phyloP scores from a whole-genome alignment of 2,888 invertebrate species.

The Acronicta alni region DNA sequence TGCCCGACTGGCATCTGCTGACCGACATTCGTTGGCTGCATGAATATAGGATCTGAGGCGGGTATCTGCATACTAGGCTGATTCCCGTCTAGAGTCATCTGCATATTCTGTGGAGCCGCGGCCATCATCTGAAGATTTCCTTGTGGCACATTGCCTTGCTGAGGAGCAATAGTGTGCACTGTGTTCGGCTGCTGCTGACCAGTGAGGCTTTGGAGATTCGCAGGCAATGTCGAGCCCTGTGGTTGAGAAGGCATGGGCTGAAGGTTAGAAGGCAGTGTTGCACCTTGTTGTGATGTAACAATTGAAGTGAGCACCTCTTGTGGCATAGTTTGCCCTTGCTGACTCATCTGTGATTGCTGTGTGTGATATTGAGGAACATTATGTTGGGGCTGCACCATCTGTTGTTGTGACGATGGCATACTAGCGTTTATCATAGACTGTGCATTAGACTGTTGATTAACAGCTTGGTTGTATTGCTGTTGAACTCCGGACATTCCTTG shows the following conservation, averaged over 20 bases:
- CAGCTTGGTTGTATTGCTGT: constrained; percentile 87
- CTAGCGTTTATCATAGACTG: constrained; percentile 84
- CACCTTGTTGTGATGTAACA: constrained; percentile 86
- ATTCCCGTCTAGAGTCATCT: constrained; percentile 88
- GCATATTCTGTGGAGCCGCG: constrained; percentile 86
- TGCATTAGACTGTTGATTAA: constrained; percentile 82
- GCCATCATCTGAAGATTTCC: constrained; percentile 90
- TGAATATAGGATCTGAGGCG: constrained; percentile 86
- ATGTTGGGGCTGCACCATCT: constrained; percentile 86
- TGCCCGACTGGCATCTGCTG: constrained; percentile 83
- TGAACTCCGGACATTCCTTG: constrained; percentile 85
- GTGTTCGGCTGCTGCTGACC: constrained; percentile 84
- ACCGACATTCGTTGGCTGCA: constrained; percentile 82
- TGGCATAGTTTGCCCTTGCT: constrained; percentile 85
- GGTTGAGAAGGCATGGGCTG: constrained; percentile 84
- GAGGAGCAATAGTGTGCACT: constrained; percentile 83
- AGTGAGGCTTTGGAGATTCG: constrained; percentile 87
- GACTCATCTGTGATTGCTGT: constrained; percentile 85
- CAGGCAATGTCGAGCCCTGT: constrained; percentile 90
- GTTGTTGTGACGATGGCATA: constrained; percentile 84
- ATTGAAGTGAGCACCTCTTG: constrained; percentile 87
- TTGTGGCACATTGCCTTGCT: constrained; percentile 89
- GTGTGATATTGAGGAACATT: constrained; percentile 86
- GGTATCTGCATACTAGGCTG: constrained; percentile 89
- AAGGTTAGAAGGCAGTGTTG: constrained; percentile 82